A percentile compares a stretch with the other conserved stretches of the same genome.
These are phyloP conservation scores for Cantharis rufa DNA, from an alignment of 2,888 invertebrate species.

Conservation along the genomic window DNA sequence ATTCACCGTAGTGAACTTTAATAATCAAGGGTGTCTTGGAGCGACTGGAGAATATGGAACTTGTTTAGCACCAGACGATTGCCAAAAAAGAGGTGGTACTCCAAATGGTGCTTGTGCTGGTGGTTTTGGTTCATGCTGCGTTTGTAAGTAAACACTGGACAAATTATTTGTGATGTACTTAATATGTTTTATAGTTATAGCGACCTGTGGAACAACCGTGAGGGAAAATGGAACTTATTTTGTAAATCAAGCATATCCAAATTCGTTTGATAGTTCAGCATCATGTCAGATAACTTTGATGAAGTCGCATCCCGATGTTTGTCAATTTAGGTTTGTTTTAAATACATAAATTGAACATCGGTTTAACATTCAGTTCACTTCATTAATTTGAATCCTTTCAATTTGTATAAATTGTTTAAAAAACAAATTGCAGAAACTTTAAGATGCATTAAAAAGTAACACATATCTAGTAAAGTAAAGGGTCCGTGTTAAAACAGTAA, in stretches of 20 bases:
- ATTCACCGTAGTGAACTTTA: conserved; percentile 79
- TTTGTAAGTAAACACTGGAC: conserved; percentile 62
- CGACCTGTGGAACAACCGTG: conserved; percentile 77
- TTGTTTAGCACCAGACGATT: conserved; percentile 75
- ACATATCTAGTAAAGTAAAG: no score
- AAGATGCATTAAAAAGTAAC: no score
- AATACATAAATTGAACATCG: not conserved
- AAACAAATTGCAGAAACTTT: no score
- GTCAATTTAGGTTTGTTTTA: conserved; percentile 72
- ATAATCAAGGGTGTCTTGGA: conserved; percentile 75
- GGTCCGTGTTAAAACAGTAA: no score
- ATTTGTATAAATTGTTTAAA: no score
- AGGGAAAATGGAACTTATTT: conserved; percentile 85
- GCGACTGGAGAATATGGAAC: conserved; percentile 81
- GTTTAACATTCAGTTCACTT: no score
- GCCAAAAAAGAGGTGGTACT: conserved; percentile 71
- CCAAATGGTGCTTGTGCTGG: conserved; percentile 80
- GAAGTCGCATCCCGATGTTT: conserved; percentile 78
- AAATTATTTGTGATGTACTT: not conserved
- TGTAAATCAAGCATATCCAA: conserved; percentile 81
- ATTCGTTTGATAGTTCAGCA: conserved; percentile 74
- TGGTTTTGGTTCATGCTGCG: conserved; percentile 76
- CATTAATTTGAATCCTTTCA: no score
- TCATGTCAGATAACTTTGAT: conserved; percentile 84
- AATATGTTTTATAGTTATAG: conserved; percentile 64